Evolutionary conservation across 2,797 vertebrate genomes (phyloP).

Genomic region (Liparis tanakae): DNA sequence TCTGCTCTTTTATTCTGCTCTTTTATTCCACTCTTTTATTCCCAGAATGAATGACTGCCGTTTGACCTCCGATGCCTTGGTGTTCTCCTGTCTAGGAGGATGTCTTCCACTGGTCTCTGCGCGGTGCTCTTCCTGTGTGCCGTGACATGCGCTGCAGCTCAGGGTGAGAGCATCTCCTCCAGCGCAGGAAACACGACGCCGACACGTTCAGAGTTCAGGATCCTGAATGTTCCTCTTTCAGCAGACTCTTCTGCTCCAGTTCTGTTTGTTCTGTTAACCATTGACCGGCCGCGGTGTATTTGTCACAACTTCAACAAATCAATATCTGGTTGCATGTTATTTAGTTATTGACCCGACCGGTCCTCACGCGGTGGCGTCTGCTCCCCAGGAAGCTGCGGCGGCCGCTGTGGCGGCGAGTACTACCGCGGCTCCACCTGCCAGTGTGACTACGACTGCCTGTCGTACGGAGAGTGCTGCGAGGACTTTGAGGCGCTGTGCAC

Average conservation of each 20-base stretch:
- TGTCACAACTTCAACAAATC: conserved; percentile 20
- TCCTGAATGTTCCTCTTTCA: conserved; percentile 5
- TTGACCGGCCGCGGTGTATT: conserved; percentile 30
- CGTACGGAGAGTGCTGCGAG: conserved; percentile 91
- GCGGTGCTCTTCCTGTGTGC: conserved; percentile 58
- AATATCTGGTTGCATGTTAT: conserved; percentile 19
- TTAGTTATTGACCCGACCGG: no score
- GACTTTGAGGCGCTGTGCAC: conserved; percentile 90
- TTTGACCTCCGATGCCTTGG: not conserved
- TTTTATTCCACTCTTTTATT: not conserved
- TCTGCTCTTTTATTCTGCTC: not conserved
- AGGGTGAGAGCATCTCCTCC: conserved; percentile 72
- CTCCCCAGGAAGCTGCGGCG: conserved; percentile 84
- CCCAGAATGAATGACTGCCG: not conserved
- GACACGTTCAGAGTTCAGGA: not conserved
- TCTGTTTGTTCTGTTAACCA: conserved; percentile 50
- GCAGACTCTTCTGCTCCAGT: conserved; percentile 7
- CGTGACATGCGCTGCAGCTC: conserved; percentile 52
- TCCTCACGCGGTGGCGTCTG: no score
- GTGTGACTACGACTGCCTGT: conserved; percentile 92
- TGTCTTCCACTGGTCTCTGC: conserved; percentile 52
- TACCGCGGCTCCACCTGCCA: conserved; percentile 89
- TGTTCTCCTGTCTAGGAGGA: conserved; percentile 59
- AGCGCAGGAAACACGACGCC: not conserved
- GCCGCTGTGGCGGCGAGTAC: conserved; percentile 90